Percentiles rank a stretch among this genome's conserved stretches.
Conservation (phyloP, 2,797 vertebrate species). For the Propithecus deckenii region DNA sequence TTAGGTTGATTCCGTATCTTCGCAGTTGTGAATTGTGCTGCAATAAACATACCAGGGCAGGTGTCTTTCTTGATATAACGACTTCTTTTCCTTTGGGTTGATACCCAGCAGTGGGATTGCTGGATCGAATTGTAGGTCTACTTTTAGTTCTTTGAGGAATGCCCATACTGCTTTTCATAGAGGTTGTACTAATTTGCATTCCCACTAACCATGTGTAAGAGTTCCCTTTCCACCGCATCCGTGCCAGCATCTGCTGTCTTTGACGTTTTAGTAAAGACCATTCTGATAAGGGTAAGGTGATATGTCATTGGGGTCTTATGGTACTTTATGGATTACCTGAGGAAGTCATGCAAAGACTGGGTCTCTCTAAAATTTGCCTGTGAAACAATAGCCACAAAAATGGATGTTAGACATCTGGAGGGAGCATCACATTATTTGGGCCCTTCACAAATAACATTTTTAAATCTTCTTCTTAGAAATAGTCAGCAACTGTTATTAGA, state of each 20-base stretch:
- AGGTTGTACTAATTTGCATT: background rate
- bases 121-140: background rate
- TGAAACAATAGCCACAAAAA: too few species aligned
- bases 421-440: too few species aligned
- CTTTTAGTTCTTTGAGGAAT: background rate
- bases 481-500: too few species aligned
- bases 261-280: too few species aligned
- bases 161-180: background rate
- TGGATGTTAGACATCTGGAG: too few species aligned
- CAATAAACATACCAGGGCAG: background rate
- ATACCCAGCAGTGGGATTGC: background rate
- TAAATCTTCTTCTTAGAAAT: background rate
- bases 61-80: background rate
- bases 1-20: background rate
- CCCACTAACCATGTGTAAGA: background rate
- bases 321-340: background rate
- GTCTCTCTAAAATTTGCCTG: background rate
- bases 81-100: background rate
- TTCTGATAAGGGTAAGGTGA: background rate
- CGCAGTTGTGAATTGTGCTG: background rate
- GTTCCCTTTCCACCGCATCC: background rate
- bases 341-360: background rate
- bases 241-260: background rate
- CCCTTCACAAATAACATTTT: background rate
- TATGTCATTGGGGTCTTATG: background rate